Base-by-base conservation (phyloP, 2,797 vertebrate species). In the Heterohyrax brucei region DNA sequence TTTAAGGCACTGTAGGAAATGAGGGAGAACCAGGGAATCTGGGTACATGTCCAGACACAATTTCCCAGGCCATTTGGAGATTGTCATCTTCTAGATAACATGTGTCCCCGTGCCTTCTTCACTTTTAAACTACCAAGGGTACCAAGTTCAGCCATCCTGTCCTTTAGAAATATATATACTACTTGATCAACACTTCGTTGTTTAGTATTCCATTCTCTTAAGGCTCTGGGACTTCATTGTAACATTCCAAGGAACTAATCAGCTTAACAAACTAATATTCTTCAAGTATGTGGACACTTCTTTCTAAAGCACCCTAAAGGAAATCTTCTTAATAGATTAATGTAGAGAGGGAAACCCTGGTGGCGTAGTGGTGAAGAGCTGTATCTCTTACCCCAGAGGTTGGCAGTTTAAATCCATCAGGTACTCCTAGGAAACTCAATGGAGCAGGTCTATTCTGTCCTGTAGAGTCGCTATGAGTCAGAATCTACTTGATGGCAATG, bases 191-290 rank as follows among this genome's bases (percentile, higher is more conserved):
- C 64, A n/a, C 77, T 50, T 87, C 62, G 78, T 87, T n/a, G 82
- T 62, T 21, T 44, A 87, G 10, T 75, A 73, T 56, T 13, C 46
- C 39, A 39, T 88, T 92, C 46, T 4, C 39, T 50, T 24, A 88
- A 86, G 22, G 18, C 28, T 80, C 56, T 87, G 9, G 39, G 64
- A 81, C 77, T 44, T 85, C 59, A 81, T 94, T 73, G 26, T 72
- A 82, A 44, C 39, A 86, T 56, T 30, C 5, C 14, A 75, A 77
- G 56, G 7, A 90, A 78, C n/a, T 85, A 59, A 80, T 89, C 53
- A 59, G 44, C 21, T 87, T 92, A 85, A 75, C 70, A 83, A 95
- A 4, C 24, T 56, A 73, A 10, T 87, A 28, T 26, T 62, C 91
- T 92, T 87, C 18, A 73, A 39, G 4, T 75, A 14, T n/a, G 0